Evolutionary conservation across 2,113 vertebrate genomes (phyloP).

Genomic region (Saguinus midas): DNA sequence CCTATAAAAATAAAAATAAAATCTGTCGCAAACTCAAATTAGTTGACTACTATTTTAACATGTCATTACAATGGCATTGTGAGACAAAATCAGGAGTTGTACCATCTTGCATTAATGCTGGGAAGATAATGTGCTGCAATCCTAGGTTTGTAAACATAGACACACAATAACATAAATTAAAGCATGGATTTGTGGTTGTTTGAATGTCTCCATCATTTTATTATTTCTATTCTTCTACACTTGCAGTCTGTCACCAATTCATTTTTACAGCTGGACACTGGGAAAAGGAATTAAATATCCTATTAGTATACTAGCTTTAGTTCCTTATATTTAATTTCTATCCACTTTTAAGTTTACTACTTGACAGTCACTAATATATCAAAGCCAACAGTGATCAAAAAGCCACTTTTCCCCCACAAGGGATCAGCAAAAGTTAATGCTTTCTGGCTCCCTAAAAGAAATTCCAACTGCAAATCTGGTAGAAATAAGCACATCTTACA

Average conservation of each 20-base stretch:
- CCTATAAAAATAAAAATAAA: constrained; percentile 12
- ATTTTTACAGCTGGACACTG: constrained; percentile 50
- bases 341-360: constrained; percentile 46
- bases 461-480: constrained; percentile 10
- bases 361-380: constrained; percentile 36
- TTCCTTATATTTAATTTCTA: constrained; percentile 45
- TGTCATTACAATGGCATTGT: neutral
- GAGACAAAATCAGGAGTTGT: neutral
- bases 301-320: neutral
- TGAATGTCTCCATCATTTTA: neutral
- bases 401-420: neutral
- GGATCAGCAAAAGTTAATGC: constrained; percentile 16
- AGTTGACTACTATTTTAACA: neutral
- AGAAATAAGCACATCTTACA: constrained; percentile 51
- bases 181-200: neutral
- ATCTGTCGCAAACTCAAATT: neutral
- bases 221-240: constrained; percentile 9
- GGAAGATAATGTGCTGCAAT: constrained; percentile 23
- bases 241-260: constrained; percentile 2
- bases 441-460: constrained; percentile 29
- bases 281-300: constrained; percentile 34
- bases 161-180: neutral
- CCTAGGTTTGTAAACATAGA: constrained; percentile 3
- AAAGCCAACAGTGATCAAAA: neutral
- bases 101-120: neutral